Evolutionary conservation across 2,113 vertebrate genomes (phyloP), one percentile per base, ranked within the genome.

Genomic region (Hepsetus odoe): DNA sequence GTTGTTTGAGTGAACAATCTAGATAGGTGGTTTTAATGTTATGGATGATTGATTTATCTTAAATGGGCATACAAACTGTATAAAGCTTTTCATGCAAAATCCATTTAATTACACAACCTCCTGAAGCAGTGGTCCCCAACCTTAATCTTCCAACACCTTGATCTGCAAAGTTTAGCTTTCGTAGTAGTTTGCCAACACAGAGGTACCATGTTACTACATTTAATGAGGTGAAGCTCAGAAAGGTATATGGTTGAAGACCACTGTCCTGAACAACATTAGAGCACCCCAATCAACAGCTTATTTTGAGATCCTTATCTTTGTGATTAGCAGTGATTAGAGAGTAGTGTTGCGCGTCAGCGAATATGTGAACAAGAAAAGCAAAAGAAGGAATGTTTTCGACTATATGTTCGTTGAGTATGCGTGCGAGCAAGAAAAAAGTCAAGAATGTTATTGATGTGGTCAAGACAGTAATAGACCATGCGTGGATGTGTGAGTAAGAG

Each of bases 61-160:
- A n/a, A n/a, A n/a, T n/a, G n/a, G n/a, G n/a, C n/a, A n/a, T n/a
- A n/a, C n/a, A n/a, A n/a, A n/a, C n/a, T n/a, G n/a, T n/a, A n/a
- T n/a, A n/a, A n/a, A 20, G 35, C 61, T 38, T 32, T 65, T 32
- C 32, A 65, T 65, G 61, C 18, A 65, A 38, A 65, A 38, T n/a
- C 33, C 18, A 22, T 38, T 7, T 22, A 33, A 10, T 38, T 55
- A 24, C 51, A 55, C 51, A 55, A 20, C n/a, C 51, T 55, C n/a
- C 9, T 24, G 11, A n/a, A 55, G n/a, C 51, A 55, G 51, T 55
- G 51, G 51, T 55, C n/a, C 24, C 51, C 51, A 55, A 13, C n/a
- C n/a, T 22, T 20, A n/a, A n/a, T n/a, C n/a, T n/a, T n/a, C n/a
- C n/a, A n/a, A 20, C 46, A 20, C 16, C 51, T 55, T 55, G 0